Evolutionary conservation across 2,113 vertebrate species (phyloP), one percentile per base, ranked within the genome.

Genomic region (Pseudopipra pipra): DNA sequence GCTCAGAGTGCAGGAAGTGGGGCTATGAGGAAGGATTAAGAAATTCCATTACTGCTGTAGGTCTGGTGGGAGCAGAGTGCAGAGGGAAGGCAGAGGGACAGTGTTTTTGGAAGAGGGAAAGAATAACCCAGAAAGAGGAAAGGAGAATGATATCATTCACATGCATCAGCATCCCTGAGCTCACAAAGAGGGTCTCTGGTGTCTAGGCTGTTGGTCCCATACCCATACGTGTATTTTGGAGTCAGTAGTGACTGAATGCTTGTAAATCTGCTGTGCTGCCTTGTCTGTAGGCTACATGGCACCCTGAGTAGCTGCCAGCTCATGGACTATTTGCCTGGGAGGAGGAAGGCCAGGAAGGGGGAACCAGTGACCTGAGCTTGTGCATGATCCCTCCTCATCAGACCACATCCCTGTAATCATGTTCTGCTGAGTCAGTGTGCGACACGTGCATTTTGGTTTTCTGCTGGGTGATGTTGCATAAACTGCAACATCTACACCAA

Each of bases 401-500:
- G 62, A 89, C 54, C 83, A 89, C 84, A 81, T 81, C 61, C 73
- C 84, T 54, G 73, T 5, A 72, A 58, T 12, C 41, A n/a, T 1
- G 3, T n/a, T 78, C 52, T 91, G 80, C 91, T 72, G 89, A 72
- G 74, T 89, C 91, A 94, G 77, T 14, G 66, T 65, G 65, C 35
- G 61, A 84, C 76, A 59, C 0, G 1, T n/a, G 74, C 33, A 51
- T 68, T 95, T 89, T 37, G 61, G 73, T 72, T 72, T 92, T 92
- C 68, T 86, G 11, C 55, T 84, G 63, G 23, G 35, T 80, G 55
- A 95, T 90, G 74, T 86, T 90, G 86, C 94, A 84, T 74, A 84
- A 95, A 84, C 39, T 41, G 72, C 54, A 54, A 87, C 70, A 95
- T 94, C 52, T 75, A 79, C 49, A 92, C 41, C 65, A 79, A 70